Evolutionary conservation across 2,113 vertebrate species (phyloP), one percentile per base, ranked within the genome.

Genomic region (Typhlomys cinereus): DNA sequence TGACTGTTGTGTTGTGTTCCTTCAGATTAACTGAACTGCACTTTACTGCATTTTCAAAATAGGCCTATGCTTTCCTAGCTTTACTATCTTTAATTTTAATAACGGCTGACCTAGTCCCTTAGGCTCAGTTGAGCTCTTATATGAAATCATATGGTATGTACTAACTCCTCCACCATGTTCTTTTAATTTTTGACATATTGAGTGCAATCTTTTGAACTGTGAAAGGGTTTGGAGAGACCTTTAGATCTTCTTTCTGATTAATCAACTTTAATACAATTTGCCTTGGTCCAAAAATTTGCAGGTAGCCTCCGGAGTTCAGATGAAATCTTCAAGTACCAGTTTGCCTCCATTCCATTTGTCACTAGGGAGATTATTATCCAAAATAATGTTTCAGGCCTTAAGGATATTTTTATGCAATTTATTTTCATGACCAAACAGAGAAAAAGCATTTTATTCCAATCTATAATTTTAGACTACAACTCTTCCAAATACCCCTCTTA

Each of bases 1-100:
- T 95, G 76, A 78, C 13, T 91, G 73, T 66, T 67, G 15, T 57
- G 23, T 79, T 59, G 52, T 61, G 25, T 88, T 88, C 88, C 61
- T 92, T 41, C 36, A 85, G 59, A 34, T 94, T 83, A 82, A 87
- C 29, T 92, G 1, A 78, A 50, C n/a, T 71, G 4, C 74, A 29
- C 82, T 92, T 82, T 86, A 71, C 74, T 93, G 85, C 48, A 52
- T 93, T 95, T 96, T 90, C 75, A 83, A 92, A 90, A 52, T 61
- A 67, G 34, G 52, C 69, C 48, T 62, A 1, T 64, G 44, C 66
- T 91, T 92, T 81, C 46, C 46, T 69, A 78, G 10, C 93, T 69
- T 67, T 87, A 15, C 46, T 91, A 48, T 20, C 85, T 92, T 27
- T 93, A 25, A 70, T 93, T 92, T 96, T 95, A 34, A 69, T 89